phyloP scores from a whole-genome alignment of 2,888 invertebrate species.

The Nomada fucata region DNA sequence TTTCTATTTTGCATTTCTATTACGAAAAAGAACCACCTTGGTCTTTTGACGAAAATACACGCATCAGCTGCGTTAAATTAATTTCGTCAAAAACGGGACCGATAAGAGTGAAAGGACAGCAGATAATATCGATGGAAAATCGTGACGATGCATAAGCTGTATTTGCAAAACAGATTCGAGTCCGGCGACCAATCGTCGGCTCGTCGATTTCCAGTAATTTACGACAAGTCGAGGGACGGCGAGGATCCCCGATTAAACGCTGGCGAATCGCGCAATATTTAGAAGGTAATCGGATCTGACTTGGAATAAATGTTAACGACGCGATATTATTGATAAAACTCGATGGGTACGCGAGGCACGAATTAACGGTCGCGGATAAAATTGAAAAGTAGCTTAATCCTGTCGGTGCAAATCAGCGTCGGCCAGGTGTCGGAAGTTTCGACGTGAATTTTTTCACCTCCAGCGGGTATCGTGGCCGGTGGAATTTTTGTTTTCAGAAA shows the following conservation, averaged over 20 bases:
- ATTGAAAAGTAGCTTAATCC: constrained; percentile 51
- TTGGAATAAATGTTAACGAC: constrained; percentile 40
- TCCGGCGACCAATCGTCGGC: not conserved
- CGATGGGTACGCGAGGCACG: not conserved
- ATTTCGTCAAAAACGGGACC: too few species aligned
- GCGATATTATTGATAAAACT: constrained; percentile 53
- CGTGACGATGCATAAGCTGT: not conserved
- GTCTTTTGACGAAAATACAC: too few species aligned
- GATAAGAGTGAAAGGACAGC: too few species aligned
- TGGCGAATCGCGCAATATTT: constrained; percentile 20
- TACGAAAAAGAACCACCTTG: not conserved
- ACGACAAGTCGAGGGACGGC: not conserved
- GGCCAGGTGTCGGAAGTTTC: constrained; percentile 8
- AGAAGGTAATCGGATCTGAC: constrained; percentile 48
- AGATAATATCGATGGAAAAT: not conserved
- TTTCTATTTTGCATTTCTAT: too few species aligned
- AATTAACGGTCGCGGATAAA: constrained; percentile 44
- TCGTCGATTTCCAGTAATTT: constrained; percentile 17
- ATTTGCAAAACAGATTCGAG: not conserved
- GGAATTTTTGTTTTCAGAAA: too few species aligned
- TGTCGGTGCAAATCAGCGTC: constrained; percentile 43
- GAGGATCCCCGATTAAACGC: constrained; percentile 16
- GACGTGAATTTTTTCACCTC: not conserved
- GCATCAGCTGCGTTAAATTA: too few species aligned
- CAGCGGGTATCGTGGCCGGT: too few species aligned